These are phyloP conservation scores for Percopsis transmontana DNA, from an alignment of 2,113 vertebrate species.

Conservation along the genomic window DNA sequence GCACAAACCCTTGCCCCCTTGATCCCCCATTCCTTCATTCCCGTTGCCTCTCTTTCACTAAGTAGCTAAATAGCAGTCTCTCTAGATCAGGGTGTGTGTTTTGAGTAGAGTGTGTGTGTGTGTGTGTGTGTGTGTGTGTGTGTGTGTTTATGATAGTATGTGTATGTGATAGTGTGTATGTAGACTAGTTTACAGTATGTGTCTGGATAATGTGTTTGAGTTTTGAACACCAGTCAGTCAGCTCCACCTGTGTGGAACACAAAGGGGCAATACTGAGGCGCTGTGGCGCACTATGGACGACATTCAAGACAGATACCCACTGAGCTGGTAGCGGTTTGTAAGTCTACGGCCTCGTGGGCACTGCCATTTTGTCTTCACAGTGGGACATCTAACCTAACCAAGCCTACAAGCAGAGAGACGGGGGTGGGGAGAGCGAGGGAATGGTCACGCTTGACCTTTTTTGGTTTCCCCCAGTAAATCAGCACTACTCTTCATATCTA, in stretches of 20 bases:
- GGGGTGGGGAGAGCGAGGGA: slow-evolving; percentile 10
- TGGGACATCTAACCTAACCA: slow-evolving; percentile 52
- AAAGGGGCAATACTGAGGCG: slow-evolving; percentile 51
- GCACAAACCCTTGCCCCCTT: slow-evolving; percentile 50
- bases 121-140: background rate
- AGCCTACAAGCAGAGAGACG: slow-evolving; percentile 13
- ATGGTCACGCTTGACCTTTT: slow-evolving; percentile 76
- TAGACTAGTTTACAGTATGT: background rate
- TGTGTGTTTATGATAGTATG: background rate
- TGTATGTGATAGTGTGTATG: background rate
- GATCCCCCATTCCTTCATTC: slow-evolving; percentile 23
- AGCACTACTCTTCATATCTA: slow-evolving; percentile 77
- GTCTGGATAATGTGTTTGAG: background rate
- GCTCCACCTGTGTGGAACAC: slow-evolving; percentile 7
- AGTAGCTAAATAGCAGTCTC: slow-evolving; percentile 16
- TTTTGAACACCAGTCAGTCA: background rate
- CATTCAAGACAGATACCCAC: slow-evolving; percentile 38
- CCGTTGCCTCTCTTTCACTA: slow-evolving; percentile 1
- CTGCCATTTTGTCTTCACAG: slow-evolving; percentile 66
- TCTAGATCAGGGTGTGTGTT: background rate
- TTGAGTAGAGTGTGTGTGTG: background rate
- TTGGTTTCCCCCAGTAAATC: slow-evolving; percentile 70
- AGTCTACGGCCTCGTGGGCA: slow-evolving; percentile 40
- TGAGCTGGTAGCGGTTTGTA: slow-evolving; percentile 29
- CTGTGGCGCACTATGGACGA: slow-evolving; percentile 30